These are phyloP conservation scores for Drosophila buzzatii DNA, from an alignment of 2,888 invertebrate species.

Conservation along the genomic window DNA sequence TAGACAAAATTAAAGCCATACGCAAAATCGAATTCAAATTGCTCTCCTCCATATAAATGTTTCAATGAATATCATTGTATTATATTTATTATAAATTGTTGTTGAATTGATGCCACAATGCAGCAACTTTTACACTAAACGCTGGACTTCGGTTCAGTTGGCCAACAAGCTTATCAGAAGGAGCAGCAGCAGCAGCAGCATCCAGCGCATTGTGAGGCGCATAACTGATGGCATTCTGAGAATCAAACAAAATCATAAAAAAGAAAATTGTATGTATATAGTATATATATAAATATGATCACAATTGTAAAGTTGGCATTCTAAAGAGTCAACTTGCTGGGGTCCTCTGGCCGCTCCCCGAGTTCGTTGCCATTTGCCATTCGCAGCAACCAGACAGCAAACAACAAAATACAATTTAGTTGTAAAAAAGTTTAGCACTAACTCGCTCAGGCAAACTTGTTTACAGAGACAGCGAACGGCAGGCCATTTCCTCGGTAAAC, in stretches of 20 bases:
- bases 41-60: too few relatives aligned
- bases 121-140: constrained; percentile 48
- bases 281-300: constrained; percentile 26
- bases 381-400: constrained; percentile 49
- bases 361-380: constrained; percentile 62
- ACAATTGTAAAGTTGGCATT: constrained; percentile 40
- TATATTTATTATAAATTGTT: constrained; percentile 33
- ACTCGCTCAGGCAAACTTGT: constrained; percentile 55
- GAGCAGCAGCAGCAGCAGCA: constrained; percentile 27
- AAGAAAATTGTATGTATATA: neutral
- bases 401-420: constrained; percentile 59
- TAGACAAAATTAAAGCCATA: constrained; percentile 30
- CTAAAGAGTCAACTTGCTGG: constrained; percentile 13
- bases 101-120: constrained; percentile 45
- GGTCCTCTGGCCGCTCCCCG: neutral
- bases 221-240: constrained; percentile 36
- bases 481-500: neutral
- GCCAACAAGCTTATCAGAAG: constrained; percentile 38
- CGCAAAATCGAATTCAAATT: neutral
- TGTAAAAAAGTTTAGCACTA: constrained; percentile 62
- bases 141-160: constrained; percentile 4
- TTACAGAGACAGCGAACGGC: constrained; percentile 45
- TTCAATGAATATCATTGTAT: neutral
- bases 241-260: constrained; percentile 29
- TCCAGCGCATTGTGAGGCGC: constrained; percentile 36